These are phyloP conservation scores for Glaucidium brasilianum DNA, from an alignment of 2,113 vertebrate genomes.

Conservation along the genomic window DNA sequence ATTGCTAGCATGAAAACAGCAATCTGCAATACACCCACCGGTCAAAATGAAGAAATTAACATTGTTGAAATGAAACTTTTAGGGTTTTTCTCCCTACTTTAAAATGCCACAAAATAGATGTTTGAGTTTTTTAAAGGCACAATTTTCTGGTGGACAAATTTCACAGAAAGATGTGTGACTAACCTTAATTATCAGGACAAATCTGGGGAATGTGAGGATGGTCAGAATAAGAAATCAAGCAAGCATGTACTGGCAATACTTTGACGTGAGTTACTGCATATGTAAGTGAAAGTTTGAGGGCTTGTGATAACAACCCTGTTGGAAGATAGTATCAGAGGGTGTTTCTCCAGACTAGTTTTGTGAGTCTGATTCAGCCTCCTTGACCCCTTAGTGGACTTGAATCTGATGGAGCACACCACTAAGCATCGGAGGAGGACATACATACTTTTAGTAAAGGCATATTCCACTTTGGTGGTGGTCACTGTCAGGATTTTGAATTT, in stretches of 20 bases:
- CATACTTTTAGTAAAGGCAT: background rate
- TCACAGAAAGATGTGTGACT: background rate
- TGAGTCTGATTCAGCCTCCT: background rate
- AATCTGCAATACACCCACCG: conserved; percentile 3
- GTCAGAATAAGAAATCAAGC: background rate
- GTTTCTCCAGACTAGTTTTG: background rate
- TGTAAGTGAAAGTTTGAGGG: background rate
- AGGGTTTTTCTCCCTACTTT: background rate
- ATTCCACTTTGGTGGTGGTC: background rate
- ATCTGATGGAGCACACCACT: background rate
- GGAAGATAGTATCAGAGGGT: background rate
- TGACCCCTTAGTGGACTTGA: background rate
- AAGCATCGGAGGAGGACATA: background rate
- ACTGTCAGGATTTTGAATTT: background rate
- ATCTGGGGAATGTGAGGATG: background rate
- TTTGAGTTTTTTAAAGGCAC: background rate
- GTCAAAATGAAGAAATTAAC: conserved; percentile 10
- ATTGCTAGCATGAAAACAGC: background rate
- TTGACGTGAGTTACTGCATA: background rate
- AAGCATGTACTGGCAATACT: background rate
- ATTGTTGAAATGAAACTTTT: background rate
- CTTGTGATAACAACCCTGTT: background rate
- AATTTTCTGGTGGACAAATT: background rate
- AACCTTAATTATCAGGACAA: background rate
- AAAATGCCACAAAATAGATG: background rate